Conservation (phyloP, 1,140 invertebrate genomes). For the Drosophila chauvacae region DNA sequence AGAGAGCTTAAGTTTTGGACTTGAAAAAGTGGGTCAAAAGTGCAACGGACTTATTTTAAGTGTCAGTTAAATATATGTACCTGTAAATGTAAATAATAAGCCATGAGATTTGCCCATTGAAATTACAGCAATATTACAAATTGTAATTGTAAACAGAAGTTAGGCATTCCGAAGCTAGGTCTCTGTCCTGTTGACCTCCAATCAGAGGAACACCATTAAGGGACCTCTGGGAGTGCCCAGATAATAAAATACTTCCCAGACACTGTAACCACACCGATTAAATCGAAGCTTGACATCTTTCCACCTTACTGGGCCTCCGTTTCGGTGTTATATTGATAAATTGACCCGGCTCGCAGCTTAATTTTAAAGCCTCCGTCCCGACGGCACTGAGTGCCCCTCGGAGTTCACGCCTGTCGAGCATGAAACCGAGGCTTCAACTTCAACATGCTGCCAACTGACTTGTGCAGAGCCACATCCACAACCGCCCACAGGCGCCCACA, state of each 20-base stretch:
- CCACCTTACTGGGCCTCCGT: background rate
- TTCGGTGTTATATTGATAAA: slow-evolving; percentile 15
- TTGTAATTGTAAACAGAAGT: too few relatives aligned
- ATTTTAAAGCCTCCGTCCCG: slow-evolving; percentile 30
- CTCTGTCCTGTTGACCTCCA: background rate
- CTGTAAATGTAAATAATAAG: too few relatives aligned
- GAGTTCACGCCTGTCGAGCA: slow-evolving; percentile 35
- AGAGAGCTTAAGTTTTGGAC: slow-evolving; percentile 32
- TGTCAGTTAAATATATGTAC: background rate
- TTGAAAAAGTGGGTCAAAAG: slow-evolving; percentile 65
- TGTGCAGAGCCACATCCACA: slow-evolving; percentile 31
- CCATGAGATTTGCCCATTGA: too few relatives aligned
- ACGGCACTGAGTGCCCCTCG: slow-evolving; percentile 8
- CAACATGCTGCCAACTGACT: slow-evolving; percentile 43
- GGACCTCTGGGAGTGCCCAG: background rate
- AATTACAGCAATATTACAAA: too few relatives aligned
- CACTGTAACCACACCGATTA: slow-evolving; percentile 2
- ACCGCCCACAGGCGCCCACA: slow-evolving; percentile 5
- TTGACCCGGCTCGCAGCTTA: slow-evolving; percentile 25
- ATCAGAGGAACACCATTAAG: background rate
- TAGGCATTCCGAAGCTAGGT: too few relatives aligned
- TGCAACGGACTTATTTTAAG: slow-evolving; percentile 21
- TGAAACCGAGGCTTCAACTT: slow-evolving; percentile 49
- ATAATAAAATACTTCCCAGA: background rate
- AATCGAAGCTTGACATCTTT: slow-evolving; percentile 4